Base-by-base conservation (phyloP, 2,797 vertebrate species). In the Pseudopleuronectes americanus region DNA sequence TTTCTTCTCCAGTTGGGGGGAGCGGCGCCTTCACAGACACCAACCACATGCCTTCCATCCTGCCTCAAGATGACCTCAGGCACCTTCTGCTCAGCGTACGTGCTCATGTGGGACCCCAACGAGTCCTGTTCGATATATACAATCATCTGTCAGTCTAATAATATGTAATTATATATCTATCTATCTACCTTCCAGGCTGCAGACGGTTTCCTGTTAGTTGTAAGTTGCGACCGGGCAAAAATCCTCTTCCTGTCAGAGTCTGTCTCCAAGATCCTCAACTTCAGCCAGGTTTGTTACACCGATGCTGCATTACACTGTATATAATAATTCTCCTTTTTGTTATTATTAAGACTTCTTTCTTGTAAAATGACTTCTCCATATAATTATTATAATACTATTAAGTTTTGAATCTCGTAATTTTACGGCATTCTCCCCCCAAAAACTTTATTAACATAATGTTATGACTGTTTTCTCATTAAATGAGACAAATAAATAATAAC, bases 201-300 rank as follows among this genome's bases (percentile, higher is more conserved):
- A 41, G 97, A 99, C 70, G 97, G 97, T 76, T 99, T 99, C 93
- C 95, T 99, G 76, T 96, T 99, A 82, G 96, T 98, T 62, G 97
- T 99, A 66, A 97, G 96, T 84, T 99, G 97, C 80, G 97, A 98
- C 78, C 95, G 97, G 84, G 97, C 96, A 23, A 99, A 98, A 93
- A 98, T 99, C 82, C 91, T 99, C 53, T 99, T 99, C 87, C 96
- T 97, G 84, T 99, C 97, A 0, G 96, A 99, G 92, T 98, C 97
- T 0, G 96, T 99, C 84, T 96, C 96, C 93, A 97, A 97, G 91
- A 96, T 97, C 86, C 96, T 99, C 85, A 97, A 97, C 94, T 97
- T 97, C 68, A 97, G 94, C 83, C 95, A 94, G 96, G 97, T 99
- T 92, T 51, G 91, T 89, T 57, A 63, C 64, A 68, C 19, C 63